Percentiles rank a stretch among this genome's conserved stretches.
phyloP scores from a whole-genome alignment of 2,888 invertebrate genomes.

The Ectobius pallidus region DNA sequence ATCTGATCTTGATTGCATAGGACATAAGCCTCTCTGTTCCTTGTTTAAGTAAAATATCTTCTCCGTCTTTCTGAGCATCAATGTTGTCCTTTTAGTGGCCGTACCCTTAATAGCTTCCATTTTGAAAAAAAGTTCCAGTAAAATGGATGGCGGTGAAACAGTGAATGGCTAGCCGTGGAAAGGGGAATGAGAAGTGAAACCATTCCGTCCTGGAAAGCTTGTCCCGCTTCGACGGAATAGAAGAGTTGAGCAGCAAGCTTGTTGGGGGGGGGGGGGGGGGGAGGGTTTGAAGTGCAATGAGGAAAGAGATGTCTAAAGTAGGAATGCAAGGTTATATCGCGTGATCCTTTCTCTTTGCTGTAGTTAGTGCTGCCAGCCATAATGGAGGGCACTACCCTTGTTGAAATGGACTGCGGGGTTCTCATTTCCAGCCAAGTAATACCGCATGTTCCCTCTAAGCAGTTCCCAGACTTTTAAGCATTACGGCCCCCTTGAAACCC shows the following conservation, averaged over 20 bases:
- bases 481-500: too few relatives aligned
- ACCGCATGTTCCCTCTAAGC: too few relatives aligned
- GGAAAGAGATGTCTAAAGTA: constrained; percentile 13
- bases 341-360: not conserved
- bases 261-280: too few relatives aligned
- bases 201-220: not conserved
- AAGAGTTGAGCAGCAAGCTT: too few relatives aligned
- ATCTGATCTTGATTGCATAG: not conserved
- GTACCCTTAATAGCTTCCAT: constrained; percentile 13
- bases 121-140: constrained; percentile 10
- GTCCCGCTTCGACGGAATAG: constrained; percentile 12
- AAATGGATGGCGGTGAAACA: constrained; percentile 15
- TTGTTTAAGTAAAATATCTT: not conserved
- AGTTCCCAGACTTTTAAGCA: too few relatives aligned
- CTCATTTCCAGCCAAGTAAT: too few relatives aligned
- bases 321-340: constrained; percentile 4
- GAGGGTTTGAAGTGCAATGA: constrained; percentile 15
- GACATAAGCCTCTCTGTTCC: not conserved
- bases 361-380: not conserved
- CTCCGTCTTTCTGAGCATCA: not conserved
- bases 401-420: not conserved
- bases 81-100: constrained; percentile 17
- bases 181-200: too few relatives aligned
- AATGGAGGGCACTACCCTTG: constrained; percentile 6
- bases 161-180: not conserved